Base-by-base conservation (phyloP, 2,113 vertebrate species). In the Pongo abelii region DNA sequence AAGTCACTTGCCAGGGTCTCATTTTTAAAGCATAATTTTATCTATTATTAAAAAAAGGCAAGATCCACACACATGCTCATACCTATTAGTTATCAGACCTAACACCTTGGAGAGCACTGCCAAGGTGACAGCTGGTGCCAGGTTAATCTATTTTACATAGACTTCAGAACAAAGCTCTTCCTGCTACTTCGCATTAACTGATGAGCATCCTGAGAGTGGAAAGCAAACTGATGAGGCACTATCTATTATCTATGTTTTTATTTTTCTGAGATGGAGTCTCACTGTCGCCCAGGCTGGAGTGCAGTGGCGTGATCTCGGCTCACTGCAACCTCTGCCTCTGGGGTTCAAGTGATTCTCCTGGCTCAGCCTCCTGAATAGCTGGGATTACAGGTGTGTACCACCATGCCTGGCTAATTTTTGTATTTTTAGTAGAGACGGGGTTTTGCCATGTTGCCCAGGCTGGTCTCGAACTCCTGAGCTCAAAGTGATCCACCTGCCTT, bases 21-120 rank as follows among this genome's bases (percentile, higher is more conserved):
- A 72, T 72, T 84, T 90, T 91, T 87, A 91, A 95, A 72, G 46
- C 35, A 61, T 35, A 55, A n/a, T 90, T 94, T 52, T 95, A 16
- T 48, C 43, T 78, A 6, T 70, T 59, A 30, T 1, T 7, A n/a
- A 67, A 96, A 11, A 52, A 72, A 96, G 72, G 40, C 57, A 78
- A 90, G 52, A 85, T 30, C 46, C 67, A 59, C 64, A 61, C 13
- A 40, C 61, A 67, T 40, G 32, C 69, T 78, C 27, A 12, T 35
- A 77, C 32, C 7, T 69, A 23, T 52, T 85, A 46, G 59, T 92
- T 84, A 70, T 74, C 84, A 84, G 67, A 52, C 79, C 40, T 40
- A 30, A 80, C 50, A 57, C 50, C 46, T 50, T 59, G 46, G 74
- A 74, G 84, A 90, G 74, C 43, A 6, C 22, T 3, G 5, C 43